phyloP scores from a whole-genome alignment of 2,888 invertebrate genomes.

The Machimus atricapillus region DNA sequence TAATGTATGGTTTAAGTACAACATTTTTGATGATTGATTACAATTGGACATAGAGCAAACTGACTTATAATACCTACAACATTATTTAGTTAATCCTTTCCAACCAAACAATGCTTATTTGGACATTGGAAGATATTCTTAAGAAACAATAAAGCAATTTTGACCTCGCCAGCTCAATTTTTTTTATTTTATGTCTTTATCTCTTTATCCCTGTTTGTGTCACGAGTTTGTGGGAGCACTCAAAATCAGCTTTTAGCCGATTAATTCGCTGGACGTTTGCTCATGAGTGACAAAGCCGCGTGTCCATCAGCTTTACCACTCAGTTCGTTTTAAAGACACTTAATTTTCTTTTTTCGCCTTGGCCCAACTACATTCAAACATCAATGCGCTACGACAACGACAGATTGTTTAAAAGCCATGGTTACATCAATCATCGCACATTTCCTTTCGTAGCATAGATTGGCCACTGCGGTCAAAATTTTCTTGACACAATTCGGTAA shows the following conservation, averaged over 20 bases:
- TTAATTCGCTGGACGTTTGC: not conserved
- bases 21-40: not conserved
- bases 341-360: not conserved
- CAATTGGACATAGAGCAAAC: too few species aligned
- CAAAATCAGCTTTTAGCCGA: not conserved
- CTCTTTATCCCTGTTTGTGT: not conserved
- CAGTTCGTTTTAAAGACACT: not conserved
- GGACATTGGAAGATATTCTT: not conserved
- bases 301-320: not conserved
- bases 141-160: not conserved
- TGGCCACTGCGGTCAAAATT: not conserved
- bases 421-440: not conserved
- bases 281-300: not conserved
- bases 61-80: not conserved
- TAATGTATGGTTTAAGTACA: too few species aligned
- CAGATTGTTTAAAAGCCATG: not conserved
- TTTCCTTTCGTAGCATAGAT: not conserved
- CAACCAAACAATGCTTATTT: not conserved
- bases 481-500: not conserved
- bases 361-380: not conserved
- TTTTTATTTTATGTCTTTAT: not conserved
- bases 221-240: not conserved
- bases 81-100: not conserved
- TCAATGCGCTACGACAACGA: not conserved
- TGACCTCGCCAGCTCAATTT: not conserved